Base-by-base conservation (phyloP, 1,140 invertebrate genomes). In the Uloborus diversus region DNA sequence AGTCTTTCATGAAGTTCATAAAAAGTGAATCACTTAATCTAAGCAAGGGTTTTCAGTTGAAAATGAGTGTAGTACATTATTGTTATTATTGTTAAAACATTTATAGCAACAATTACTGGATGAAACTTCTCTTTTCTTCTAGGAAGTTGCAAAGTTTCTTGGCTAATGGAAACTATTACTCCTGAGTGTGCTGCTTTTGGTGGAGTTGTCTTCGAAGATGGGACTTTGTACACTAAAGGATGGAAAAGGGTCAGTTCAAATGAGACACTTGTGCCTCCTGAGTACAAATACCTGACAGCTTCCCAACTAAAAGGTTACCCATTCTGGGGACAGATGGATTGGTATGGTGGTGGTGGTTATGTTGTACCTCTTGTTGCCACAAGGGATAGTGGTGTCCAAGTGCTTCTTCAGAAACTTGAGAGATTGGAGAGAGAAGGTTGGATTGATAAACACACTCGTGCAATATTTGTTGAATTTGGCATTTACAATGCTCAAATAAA, bases 391-490 rank as follows among this genome's bases (percentile, higher is more conserved):
- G 81, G 88, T 11, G 71, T 81, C 23, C 61, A 73, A 3, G 83
- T 83, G 30, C 83, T 79, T 14, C 28, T 49, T 2, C 17, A n/a
- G 17, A 27, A 62, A 28, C 83, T 89, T 42, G 53, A 84, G 4
- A 59, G 82, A 47, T 82, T 90, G 28, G 71, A 88, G 75, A 64
- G 75, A 0, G 84, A 88, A 61, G 73, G 83, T 13, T 90, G 90
- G 90, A 87, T 90, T 20, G 89, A 90, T 76, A 82, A 84, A 68
- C 84, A 87, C 35, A 90, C 90, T 1, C 81, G 89, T 73, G 89
- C 89, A 4, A 84, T 90, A n/a, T 88, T 90, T 71, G 83, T 89
- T 4, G 89, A 90, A 80, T 89, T 90, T 79, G 88, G 89, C 4
- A 83, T 88, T 17, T 90, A 89, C 83, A 90, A 90, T 83, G 86